Evolutionary conservation across 2,888 invertebrate genomes (phyloP).

Genomic region (Morpho helenor): DNA sequence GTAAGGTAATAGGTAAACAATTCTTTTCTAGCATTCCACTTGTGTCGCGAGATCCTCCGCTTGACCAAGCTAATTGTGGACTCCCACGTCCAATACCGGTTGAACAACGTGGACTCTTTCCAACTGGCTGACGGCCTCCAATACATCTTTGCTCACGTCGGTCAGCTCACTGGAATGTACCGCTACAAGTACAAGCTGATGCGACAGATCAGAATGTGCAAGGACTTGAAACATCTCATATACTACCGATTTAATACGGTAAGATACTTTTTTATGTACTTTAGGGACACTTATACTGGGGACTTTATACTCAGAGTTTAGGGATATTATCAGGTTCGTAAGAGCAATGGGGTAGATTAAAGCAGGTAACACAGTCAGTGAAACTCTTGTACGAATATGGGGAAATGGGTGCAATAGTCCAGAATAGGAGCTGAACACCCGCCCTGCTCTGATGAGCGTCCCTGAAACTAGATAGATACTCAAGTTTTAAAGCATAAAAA

Average conservation of each 20-base stretch:
- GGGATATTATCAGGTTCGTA: too few relatives aligned
- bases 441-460: too few relatives aligned
- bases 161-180: constrained; percentile 99
- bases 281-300: too few relatives aligned
- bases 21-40: constrained; percentile 91
- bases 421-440: too few relatives aligned
- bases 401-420: too few relatives aligned
- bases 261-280: constrained; percentile 42
- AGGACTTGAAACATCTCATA: constrained; percentile 99
- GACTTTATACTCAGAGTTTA: too few relatives aligned
- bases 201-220: constrained; percentile 99
- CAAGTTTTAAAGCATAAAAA: too few relatives aligned
- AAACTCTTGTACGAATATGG: too few relatives aligned
- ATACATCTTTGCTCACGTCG: constrained; percentile 99
- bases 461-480: too few relatives aligned
- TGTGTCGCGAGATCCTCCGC: constrained; percentile 99
- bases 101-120: constrained; percentile 99
- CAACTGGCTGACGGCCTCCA: constrained; percentile 98
- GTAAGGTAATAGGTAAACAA: too few relatives aligned
- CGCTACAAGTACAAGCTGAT: constrained; percentile 99
- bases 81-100: constrained; percentile 98
- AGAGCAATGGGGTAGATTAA: too few relatives aligned
- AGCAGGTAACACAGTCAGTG: too few relatives aligned
- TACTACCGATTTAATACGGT: constrained; percentile 99
- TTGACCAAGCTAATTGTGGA: constrained; percentile 99